Evolutionary conservation across 2,113 vertebrate genomes (phyloP).

Genomic region (Pollachius pollachius): DNA sequence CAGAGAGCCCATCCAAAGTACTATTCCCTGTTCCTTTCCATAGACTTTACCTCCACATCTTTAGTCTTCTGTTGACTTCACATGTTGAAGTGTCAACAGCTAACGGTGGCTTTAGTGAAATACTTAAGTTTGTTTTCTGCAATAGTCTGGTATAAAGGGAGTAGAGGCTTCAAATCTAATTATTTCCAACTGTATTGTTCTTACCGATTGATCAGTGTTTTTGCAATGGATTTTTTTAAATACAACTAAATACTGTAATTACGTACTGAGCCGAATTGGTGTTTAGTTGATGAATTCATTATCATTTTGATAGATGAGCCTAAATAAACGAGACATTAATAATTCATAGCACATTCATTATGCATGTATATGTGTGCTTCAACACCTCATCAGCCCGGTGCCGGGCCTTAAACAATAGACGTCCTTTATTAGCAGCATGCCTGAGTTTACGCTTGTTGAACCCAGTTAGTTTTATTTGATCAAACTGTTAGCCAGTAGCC

Average conservation of each 20-base stretch:
- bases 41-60: neutral
- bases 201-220: constrained; percentile 64
- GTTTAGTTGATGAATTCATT: constrained; percentile 99
- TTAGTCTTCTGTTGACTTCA: too few relatives aligned
- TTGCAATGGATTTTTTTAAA: constrained; percentile 81
- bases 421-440: constrained; percentile 90
- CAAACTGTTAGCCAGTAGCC: constrained; percentile 88
- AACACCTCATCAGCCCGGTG: constrained; percentile 97
- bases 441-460: constrained; percentile 98
- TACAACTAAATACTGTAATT: constrained; percentile 98
- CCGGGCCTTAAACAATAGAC: constrained; percentile 96
- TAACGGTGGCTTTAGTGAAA: neutral
- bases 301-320: constrained; percentile 99
- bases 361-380: constrained; percentile 97
- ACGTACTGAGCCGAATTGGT: constrained; percentile 92
- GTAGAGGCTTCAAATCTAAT: constrained; percentile 39
- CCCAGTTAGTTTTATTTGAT: constrained; percentile 98
- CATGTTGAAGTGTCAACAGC: neutral
- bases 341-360: constrained; percentile 99
- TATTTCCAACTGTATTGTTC: constrained; percentile 51
- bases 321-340: constrained; percentile 99
- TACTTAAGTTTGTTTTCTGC: neutral
- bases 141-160: constrained; percentile 20
- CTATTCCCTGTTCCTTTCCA: neutral
- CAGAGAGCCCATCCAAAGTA: constrained; percentile 39